phyloP scores from a whole-genome alignment of 2,888 invertebrate species.

The Xanthorhoe spadicearia region DNA sequence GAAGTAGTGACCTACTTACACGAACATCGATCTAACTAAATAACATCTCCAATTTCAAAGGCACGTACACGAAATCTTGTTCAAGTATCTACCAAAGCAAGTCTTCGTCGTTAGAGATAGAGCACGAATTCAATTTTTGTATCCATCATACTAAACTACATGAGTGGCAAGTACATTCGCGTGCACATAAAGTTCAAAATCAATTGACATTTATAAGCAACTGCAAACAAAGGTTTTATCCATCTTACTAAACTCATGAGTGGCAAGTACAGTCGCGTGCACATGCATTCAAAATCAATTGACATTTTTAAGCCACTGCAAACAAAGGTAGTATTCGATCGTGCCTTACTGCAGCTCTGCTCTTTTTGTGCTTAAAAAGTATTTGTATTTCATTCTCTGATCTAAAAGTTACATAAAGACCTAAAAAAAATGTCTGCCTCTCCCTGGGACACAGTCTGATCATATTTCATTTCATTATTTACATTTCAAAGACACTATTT shows the following conservation, averaged over 20 bases:
- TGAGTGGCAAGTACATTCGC: neutral
- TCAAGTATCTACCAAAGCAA: neutral
- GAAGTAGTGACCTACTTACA: no score
- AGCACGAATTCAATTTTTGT: slow-evolving; percentile 35
- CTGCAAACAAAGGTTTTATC: no score
- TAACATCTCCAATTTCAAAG: neutral
- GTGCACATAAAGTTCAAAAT: no score
- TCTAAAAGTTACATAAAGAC: no score
- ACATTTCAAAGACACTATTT: no score
- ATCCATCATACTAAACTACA: slow-evolving; percentile 4
- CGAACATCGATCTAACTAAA: neutral
- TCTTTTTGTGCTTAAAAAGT: no score
- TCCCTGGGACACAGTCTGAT: no score
- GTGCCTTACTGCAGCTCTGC: no score
- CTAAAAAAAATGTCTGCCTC: no score
- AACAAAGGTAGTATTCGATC: no score
- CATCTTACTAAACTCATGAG: slow-evolving; percentile 2
- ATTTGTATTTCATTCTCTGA: no score
- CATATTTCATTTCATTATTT: no score
- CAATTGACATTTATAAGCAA: neutral
- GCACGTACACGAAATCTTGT: neutral
- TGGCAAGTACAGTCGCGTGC: neutral
- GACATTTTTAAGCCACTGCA: neutral
- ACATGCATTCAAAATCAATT: neutral
- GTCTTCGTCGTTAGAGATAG: slow-evolving; percentile 5